These are phyloP conservation scores for Drosophila obscura DNA, from an alignment of 1,140 invertebrate genomes.

Conservation along the genomic window DNA sequence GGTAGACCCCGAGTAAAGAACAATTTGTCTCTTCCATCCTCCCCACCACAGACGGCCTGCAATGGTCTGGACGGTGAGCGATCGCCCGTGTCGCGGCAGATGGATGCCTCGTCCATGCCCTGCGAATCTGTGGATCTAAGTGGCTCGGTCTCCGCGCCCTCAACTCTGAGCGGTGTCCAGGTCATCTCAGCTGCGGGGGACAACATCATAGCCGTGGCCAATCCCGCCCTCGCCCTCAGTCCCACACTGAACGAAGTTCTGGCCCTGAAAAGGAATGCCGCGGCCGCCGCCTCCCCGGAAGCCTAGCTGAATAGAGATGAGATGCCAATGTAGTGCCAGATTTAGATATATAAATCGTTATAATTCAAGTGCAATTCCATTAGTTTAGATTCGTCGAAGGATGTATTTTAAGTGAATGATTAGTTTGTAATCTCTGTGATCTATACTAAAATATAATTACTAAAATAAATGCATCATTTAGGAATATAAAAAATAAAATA, in stretches of 20 bases:
- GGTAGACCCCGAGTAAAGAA: conserved; percentile 25
- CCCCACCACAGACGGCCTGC: conserved; percentile 45
- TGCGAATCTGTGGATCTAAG: conserved; percentile 60
- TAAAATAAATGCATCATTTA: conserved; percentile 59
- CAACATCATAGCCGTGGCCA: conserved; percentile 94
- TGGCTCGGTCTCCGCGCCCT: conserved; percentile 55
- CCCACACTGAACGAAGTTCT: conserved; percentile 75
- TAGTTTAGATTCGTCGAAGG: conserved; percentile 36
- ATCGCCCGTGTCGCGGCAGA: conserved; percentile 42
- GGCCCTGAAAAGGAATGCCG: conserved; percentile 66
- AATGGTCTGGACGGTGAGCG: conserved; percentile 76
- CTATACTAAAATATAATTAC: conserved; percentile 42
- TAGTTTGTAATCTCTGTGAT: conserved; percentile 69
- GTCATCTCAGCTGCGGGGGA: conserved; percentile 92
- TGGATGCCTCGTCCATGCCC: conserved; percentile 24
- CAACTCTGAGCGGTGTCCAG: conserved; percentile 86
- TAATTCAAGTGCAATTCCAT: conserved; percentile 60
- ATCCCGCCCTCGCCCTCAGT: conserved; percentile 89
- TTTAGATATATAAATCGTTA: conserved; percentile 29
- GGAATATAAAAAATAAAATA: conserved; percentile 23
- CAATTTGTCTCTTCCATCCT: neutral
- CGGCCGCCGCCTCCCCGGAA: conserved; percentile 69
- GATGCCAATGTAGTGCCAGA: conserved; percentile 23
- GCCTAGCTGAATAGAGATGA: conserved; percentile 26
- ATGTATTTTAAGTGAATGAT: conserved; percentile 20